A percentile compares a stretch with the other conserved stretches of the same genome.
These are phyloP conservation scores for Nezara viridula DNA, from an alignment of 2,888 invertebrate species.

Conservation along the genomic window DNA sequence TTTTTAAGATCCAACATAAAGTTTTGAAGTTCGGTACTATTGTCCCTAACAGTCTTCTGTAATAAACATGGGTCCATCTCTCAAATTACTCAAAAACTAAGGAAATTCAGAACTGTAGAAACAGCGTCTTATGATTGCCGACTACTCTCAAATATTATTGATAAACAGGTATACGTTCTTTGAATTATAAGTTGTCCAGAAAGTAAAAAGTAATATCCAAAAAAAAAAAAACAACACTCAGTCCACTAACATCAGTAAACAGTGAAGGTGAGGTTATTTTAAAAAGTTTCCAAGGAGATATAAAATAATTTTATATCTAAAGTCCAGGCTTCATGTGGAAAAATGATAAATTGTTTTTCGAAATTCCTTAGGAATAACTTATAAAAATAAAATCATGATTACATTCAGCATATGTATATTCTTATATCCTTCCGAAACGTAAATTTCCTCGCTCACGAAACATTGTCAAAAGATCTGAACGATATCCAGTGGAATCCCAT, in stretches of 20 bases:
- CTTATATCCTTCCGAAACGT: no score
- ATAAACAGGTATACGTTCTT: neutral
- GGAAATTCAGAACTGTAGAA: neutral
- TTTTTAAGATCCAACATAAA: conserved; percentile 69
- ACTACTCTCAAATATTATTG: neutral
- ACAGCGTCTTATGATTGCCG: neutral
- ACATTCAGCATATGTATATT: no score
- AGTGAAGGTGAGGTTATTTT: neutral
- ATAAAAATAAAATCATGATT: no score
- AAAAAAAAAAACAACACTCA: neutral
- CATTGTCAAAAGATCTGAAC: no score
- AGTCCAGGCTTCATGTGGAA: no score
- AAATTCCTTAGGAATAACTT: no score
- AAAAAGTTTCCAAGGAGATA: neutral
- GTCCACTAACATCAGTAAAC: neutral
- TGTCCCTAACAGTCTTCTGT: conserved; percentile 81
- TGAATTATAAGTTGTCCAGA: neutral
- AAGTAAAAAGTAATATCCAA: neutral
- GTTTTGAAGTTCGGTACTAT: conserved; percentile 78
- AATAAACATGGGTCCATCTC: conserved; percentile 75
- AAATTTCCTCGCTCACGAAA: no score
- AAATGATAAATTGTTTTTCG: no score
- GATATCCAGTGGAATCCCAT: no score
- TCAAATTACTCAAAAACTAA: neutral
- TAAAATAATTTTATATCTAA: no score